Percentiles rank a stretch among this genome's conserved stretches.
phyloP scores from a whole-genome alignment of 2,797 vertebrate species.

The Alectoris magna region DNA sequence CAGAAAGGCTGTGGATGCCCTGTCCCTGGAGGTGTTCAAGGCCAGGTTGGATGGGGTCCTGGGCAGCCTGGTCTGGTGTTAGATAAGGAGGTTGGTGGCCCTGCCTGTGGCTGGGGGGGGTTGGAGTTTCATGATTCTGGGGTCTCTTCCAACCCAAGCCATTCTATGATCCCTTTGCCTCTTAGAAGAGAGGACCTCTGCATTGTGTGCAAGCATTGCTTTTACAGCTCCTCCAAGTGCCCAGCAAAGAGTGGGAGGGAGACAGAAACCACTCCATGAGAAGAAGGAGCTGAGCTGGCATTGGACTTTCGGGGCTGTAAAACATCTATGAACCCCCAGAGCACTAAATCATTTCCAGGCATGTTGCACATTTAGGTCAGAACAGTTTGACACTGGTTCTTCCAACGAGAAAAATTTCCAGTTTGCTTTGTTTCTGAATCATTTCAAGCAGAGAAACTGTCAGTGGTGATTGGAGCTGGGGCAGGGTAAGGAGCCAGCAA shows the following conservation, averaged over 20 bases:
- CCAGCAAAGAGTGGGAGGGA: neutral
- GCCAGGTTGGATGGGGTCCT: too few relatives aligned
- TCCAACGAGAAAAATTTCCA: neutral
- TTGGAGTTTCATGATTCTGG: too few relatives aligned
- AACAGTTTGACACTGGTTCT: constrained; percentile 11
- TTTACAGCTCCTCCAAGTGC: neutral
- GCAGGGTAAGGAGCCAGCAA: neutral
- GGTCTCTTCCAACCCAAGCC: too few relatives aligned
- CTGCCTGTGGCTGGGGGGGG: too few relatives aligned
- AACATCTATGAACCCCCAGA: neutral
- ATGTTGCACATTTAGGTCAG: neutral
- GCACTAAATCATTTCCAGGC: neutral
- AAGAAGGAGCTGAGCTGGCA: neutral
- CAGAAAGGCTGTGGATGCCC: too few relatives aligned
- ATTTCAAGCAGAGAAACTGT: neutral
- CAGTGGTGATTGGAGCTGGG: neutral
- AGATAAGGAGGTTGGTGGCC: too few relatives aligned
- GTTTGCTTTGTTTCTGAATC: neutral
- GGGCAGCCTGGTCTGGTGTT: too few relatives aligned
- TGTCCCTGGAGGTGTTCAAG: too few relatives aligned
- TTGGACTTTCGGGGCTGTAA: neutral
- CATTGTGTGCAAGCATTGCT: neutral
- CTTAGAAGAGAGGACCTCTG: neutral
- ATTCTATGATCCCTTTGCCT: too few relatives aligned
- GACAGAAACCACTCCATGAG: neutral